phyloP scores from a whole-genome alignment of 1,140 invertebrate genomes.

The Cryptotermes secundus region DNA sequence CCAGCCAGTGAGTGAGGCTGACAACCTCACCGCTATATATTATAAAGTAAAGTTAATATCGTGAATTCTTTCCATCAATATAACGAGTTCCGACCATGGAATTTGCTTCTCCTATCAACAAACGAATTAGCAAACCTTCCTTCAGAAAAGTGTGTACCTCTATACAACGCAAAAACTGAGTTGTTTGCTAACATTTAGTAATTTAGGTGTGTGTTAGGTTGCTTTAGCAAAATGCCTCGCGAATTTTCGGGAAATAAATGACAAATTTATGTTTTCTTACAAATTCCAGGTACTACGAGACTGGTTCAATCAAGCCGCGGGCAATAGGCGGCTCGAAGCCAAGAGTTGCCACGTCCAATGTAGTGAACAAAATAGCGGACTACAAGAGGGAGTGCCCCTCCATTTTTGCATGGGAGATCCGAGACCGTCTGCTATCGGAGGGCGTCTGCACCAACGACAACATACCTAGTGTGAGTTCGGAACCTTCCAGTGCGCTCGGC shows the following conservation, averaged over 20 bases:
- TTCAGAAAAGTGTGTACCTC: too few species aligned
- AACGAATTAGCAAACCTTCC: too few species aligned
- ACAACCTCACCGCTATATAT: too few species aligned
- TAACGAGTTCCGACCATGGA: too few species aligned
- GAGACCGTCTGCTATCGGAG: conserved; percentile 92
- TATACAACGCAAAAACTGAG: too few species aligned
- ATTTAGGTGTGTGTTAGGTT: too few species aligned
- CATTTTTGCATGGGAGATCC: conserved; percentile 98
- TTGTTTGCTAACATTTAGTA: too few species aligned
- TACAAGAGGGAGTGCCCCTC: conserved; percentile 96
- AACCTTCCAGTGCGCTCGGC: not conserved
- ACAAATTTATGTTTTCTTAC: not conserved
- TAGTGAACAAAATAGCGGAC: conserved; percentile 91
- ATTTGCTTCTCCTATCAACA: too few species aligned
- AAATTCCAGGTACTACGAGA: conserved; percentile 89
- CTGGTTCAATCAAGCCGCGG: conserved; percentile 93
- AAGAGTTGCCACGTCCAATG: conserved; percentile 90
- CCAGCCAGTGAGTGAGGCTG: too few species aligned
- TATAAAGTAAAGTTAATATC: too few species aligned
- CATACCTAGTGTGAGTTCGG: conserved; percentile 95
- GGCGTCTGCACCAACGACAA: conserved; percentile 98
- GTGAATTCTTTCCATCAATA: too few species aligned
- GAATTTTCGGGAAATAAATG: not conserved
- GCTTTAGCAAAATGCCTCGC: too few species aligned
- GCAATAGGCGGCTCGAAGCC: conserved; percentile 96